phyloP scores from a whole-genome alignment of 2,113 vertebrate genomes.

The Anas platyrhynchos region DNA sequence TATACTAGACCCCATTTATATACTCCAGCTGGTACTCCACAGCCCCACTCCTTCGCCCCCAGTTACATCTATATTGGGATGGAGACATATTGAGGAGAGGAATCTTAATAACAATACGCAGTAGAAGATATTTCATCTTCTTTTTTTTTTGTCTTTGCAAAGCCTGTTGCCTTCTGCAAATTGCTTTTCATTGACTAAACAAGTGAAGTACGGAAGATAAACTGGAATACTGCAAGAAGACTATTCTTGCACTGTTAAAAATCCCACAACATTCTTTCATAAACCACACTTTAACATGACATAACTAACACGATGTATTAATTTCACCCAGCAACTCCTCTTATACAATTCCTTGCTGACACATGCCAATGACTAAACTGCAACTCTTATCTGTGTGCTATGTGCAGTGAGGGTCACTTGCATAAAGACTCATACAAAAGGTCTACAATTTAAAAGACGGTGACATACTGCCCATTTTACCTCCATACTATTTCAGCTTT shows the following conservation, averaged over 20 bases:
- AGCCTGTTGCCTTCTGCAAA: not conserved
- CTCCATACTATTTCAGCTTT: not conserved
- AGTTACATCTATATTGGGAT: slow-evolving; percentile 24
- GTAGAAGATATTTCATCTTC: not conserved
- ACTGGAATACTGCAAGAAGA: not conserved
- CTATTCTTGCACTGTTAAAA: not conserved
- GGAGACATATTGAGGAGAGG: not conserved
- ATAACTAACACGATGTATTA: not conserved
- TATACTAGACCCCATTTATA: slow-evolving; percentile 22
- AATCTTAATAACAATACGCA: slow-evolving; percentile 2
- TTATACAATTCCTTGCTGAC: not conserved
- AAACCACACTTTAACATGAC: not conserved
- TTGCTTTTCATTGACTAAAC: not conserved
- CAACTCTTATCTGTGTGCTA: not conserved
- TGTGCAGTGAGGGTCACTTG: not conserved
- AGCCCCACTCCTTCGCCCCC: not conserved
- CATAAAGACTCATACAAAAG: not conserved
- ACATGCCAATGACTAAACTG: not conserved
- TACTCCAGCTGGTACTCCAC: slow-evolving; percentile 18
- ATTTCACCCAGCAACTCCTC: not conserved
- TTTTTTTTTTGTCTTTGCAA: not conserved
- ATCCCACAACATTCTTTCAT: not conserved
- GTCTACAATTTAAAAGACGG: not conserved
- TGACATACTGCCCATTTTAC: not conserved
- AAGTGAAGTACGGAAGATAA: not conserved